Percentiles rank a stretch among this genome's conserved stretches.
Evolutionary conservation across 2,113 vertebrate genomes (phyloP).

Genomic region (Uria aalge): DNA sequence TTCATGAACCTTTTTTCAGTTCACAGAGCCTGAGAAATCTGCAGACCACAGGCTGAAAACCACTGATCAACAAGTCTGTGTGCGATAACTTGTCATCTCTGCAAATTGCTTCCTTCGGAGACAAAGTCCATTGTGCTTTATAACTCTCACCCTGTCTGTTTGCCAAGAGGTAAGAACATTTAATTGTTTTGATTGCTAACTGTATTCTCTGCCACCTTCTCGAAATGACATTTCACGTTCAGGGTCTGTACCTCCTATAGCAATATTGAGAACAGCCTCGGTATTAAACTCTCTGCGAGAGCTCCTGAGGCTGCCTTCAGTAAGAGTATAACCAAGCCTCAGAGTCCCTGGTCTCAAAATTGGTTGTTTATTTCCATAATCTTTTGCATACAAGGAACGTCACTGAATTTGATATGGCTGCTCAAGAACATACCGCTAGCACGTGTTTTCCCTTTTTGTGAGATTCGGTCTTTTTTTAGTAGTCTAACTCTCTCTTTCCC

Average conservation of each 20-base stretch:
- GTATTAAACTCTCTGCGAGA: not conserved
- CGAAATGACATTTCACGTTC: not conserved
- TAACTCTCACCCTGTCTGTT: not conserved
- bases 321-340: not conserved
- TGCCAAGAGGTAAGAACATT: not conserved
- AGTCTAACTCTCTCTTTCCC: not conserved
- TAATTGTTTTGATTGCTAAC: not conserved
- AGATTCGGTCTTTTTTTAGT: rapidly evolving
- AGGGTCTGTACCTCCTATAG: rapidly evolving
- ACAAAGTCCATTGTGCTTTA: not conserved
- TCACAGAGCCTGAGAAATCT: not conserved
- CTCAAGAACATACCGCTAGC: rapidly evolving
- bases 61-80: not conserved
- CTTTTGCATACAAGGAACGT: not conserved
- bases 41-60: constrained; percentile 19
- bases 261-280: not conserved
- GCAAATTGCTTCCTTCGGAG: not conserved
- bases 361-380: not conserved
- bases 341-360: not conserved
- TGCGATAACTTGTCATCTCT: not conserved
- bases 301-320: not conserved
- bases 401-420: not conserved
- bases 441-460: not conserved
- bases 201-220: rapidly evolving
- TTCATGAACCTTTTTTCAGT: not conserved